Conservation (phyloP, 2,888 invertebrate genomes). For the Drosophila cognata region DNA sequence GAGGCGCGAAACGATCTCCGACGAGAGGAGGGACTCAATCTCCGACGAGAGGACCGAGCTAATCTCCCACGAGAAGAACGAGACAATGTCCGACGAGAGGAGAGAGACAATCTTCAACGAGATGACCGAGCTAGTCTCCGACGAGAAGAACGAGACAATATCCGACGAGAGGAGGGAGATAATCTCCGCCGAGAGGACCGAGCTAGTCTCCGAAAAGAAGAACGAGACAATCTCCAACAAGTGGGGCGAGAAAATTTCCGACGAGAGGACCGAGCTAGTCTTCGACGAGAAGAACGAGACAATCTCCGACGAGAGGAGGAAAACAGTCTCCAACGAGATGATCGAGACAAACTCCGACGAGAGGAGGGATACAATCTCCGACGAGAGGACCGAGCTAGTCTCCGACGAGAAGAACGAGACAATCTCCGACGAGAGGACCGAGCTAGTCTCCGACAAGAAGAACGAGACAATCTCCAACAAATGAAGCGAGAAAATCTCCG, state of each 20-base stretch:
- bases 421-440: background rate
- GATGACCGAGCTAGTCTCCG: background rate
- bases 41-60: background rate
- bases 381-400: background rate
- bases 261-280: background rate
- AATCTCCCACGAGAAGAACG: background rate
- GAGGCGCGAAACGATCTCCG: background rate
- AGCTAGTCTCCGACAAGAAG: background rate
- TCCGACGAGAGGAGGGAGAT: slow-evolving; percentile 3
- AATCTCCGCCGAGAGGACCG: background rate
- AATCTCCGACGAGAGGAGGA: background rate
- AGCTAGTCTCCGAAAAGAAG: background rate
- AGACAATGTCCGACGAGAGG: background rate
- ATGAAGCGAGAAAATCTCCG: background rate
- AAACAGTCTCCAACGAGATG: slow-evolving; percentile 2
- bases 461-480: background rate
- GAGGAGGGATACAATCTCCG: too few species aligned
- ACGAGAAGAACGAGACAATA: background rate
- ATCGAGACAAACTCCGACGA: too few species aligned
- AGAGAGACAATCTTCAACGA: background rate
- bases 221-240: background rate
- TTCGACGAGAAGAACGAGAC: background rate
- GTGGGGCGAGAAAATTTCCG: background rate
- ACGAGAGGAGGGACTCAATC: too few species aligned
- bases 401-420: background rate